These are phyloP conservation scores for Pterostichus niger DNA, from an alignment of 2,888 invertebrate species.

Conservation along the genomic window DNA sequence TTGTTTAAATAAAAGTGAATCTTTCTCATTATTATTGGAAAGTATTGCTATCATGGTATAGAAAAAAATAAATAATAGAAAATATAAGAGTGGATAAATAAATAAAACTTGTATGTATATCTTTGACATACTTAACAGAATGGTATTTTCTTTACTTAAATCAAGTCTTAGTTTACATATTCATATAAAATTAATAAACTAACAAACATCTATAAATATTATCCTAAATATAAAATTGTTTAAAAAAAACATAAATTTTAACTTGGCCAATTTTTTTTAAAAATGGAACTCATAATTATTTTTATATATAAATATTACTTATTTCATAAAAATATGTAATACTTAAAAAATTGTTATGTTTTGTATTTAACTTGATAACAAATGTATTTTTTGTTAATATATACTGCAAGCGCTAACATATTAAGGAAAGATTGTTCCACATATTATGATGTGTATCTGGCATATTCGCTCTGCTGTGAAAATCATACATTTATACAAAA, in stretches of 20 bases:
- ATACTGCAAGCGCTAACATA: slow-evolving; percentile 24
- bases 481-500: slow-evolving; percentile 49
- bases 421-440: slow-evolving; percentile 15
- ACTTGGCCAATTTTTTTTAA: slow-evolving; percentile 2
- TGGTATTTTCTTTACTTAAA: slow-evolving; percentile 59
- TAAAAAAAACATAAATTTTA: slow-evolving; percentile 41
- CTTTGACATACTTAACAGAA: slow-evolving; percentile 59
- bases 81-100: slow-evolving; percentile 15
- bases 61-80: background rate
- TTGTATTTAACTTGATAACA: slow-evolving; percentile 40
- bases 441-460: slow-evolving; percentile 9
- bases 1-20: no score
- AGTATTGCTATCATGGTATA: no score
- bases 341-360: slow-evolving; percentile 22
- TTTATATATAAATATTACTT: slow-evolving; percentile 40
- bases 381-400: slow-evolving; percentile 23
- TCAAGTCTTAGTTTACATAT: slow-evolving; percentile 52
- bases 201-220: slow-evolving; percentile 58
- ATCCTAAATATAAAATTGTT: slow-evolving; percentile 57
- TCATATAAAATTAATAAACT: slow-evolving; percentile 63
- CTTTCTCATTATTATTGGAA: no score
- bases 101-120: slow-evolving; percentile 25
- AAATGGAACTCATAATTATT: slow-evolving; percentile 33
- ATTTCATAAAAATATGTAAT: slow-evolving; percentile 37
- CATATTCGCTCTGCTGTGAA: background rate